Evolutionary conservation across 2,113 vertebrate species (phyloP).

Genomic region (Sialia sialis): DNA sequence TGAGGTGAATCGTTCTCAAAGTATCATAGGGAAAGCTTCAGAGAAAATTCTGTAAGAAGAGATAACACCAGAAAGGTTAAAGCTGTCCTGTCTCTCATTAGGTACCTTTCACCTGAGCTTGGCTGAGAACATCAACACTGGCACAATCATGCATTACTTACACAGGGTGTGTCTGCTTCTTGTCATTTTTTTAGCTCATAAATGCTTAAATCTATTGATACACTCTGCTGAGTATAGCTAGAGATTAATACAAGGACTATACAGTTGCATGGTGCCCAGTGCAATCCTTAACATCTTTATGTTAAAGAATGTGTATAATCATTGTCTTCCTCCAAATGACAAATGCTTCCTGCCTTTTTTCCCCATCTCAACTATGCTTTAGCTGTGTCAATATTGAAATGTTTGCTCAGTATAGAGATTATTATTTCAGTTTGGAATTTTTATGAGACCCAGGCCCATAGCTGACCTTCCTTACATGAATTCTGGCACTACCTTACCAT

Average conservation of each 20-base stretch:
- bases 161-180: neutral
- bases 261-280: neutral
- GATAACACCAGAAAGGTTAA: neutral
- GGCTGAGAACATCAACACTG: neutral
- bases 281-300: neutral
- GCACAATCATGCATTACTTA: neutral
- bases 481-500: neutral
- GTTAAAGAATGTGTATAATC: neutral
- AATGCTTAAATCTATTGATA: neutral
- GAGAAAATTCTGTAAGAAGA: neutral
- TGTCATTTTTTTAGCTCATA: neutral
- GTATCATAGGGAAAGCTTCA: neutral
- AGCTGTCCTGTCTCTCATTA: neutral
- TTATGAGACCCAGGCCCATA: neutral
- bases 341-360: constrained; percentile 17
- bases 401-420: constrained; percentile 44
- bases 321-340: constrained; percentile 27
- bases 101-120: neutral
- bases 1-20: neutral
- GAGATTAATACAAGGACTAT: neutral
- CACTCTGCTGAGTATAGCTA: neutral
- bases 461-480: constrained; percentile 5
- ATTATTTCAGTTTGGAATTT: constrained; percentile 48
- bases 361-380: neutral
- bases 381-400: constrained; percentile 44